Conservation (phyloP, 2,113 vertebrate species). For the Anarhynchus alexandrinus region DNA sequence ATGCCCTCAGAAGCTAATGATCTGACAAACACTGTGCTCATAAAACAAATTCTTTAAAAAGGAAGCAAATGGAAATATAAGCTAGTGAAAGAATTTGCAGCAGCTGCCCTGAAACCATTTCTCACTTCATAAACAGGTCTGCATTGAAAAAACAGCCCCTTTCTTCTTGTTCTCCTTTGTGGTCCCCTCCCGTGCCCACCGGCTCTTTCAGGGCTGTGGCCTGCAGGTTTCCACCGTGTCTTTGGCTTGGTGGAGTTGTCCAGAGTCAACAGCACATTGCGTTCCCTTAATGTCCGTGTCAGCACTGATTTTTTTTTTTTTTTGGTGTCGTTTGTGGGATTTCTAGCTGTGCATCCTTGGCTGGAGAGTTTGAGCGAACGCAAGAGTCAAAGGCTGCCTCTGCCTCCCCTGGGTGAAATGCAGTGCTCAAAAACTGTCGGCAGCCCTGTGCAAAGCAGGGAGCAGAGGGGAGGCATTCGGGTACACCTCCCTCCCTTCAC, state of each 20-base stretch:
- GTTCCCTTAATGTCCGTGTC: background rate
- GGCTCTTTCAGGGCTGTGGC: background rate
- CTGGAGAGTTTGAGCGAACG: background rate
- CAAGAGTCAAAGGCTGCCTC: background rate
- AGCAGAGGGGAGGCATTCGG: accelerated
- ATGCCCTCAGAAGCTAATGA: constrained; percentile 76
- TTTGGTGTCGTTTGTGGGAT: background rate
- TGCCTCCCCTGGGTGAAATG: background rate
- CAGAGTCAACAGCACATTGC: constrained; percentile 15
- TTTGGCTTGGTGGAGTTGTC: background rate
- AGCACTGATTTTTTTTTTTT: background rate
- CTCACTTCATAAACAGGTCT: constrained; percentile 83
- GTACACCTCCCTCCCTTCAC: background rate
- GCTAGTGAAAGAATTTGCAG: constrained; percentile 80
- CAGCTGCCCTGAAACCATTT: constrained; percentile 75
- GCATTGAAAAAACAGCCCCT: constrained; percentile 61
- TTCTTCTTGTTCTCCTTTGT: constrained; percentile 46
- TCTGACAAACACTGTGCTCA: constrained; percentile 70
- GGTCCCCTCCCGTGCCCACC: constrained; percentile 56
- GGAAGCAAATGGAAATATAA: constrained; percentile 80
- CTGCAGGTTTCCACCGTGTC: background rate
- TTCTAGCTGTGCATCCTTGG: constrained; percentile 11
- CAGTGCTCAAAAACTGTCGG: accelerated
- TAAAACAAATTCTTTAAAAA: constrained; percentile 80
- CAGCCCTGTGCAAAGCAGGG: background rate